Evolutionary conservation across 1,140 invertebrate species (phyloP), one percentile per base, ranked within the genome.

Genomic region (Heliothis subflexa): DNA sequence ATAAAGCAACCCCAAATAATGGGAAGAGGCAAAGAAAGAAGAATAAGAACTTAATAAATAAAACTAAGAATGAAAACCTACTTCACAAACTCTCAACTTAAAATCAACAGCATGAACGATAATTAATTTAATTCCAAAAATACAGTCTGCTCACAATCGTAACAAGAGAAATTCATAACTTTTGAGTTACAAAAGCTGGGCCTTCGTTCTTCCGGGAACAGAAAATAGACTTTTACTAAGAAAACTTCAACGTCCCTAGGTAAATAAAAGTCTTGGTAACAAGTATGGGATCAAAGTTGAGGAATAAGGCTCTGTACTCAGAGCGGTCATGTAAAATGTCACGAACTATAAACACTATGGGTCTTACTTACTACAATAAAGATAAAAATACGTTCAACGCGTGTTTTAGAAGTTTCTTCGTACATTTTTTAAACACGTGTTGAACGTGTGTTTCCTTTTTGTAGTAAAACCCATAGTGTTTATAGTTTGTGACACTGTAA

Each of bases 261-360:
- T 52, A 52, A 70, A 70, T 70, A 70, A 68, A 73, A 47, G 71
- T 73, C 40, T 70, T 71, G n/a, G 40, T 45, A 66, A 7, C 10
- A 71, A 68, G 33, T 40, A 45, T 45, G 45, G 50, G 66, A 59
- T 55, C 71, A 73, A 61, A 73, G 71, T 61, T 59, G 18, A 49
- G 9, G 21, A n/a, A 5, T 72, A 72, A 72, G 50, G 40, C 71
- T 59, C 21, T 21, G 40, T 40, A 21, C n/a, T 33, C 68, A 71
- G 66, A 71, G 50, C 68, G 45, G 2, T 57, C 18, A 11, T 14
- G 28, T 50, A 68, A 45, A 50, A 68, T 68, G 64, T 68, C 45
- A 68, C 64, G 33, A 50, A 66, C 61, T 62, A 28, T 10, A 62
- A n/a, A n/a, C n/a, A 62, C 61, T 13, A 14, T 40, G 45, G 45